Evolutionary conservation across 1,140 invertebrate species (phyloP).

Genomic region (Octopus bimaculoides): DNA sequence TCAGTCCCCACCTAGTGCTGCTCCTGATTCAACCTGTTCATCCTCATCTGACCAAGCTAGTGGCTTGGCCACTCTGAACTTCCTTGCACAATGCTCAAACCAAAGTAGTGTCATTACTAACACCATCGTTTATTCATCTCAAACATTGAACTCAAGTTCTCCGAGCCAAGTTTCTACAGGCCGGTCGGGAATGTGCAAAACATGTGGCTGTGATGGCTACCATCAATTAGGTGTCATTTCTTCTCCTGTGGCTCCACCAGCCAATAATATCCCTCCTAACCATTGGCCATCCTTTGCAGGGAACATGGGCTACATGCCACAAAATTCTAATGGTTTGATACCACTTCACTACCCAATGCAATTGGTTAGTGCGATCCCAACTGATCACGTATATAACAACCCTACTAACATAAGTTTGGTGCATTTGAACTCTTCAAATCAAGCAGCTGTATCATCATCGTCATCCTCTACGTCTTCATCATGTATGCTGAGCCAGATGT

Average conservation of each 20-base stretch:
- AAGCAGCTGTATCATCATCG: background rate
- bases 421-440: constrained; percentile 1
- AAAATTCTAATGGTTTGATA: constrained; percentile 19
- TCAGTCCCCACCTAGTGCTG: background rate
- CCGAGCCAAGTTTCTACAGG: constrained; percentile 6
- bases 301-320: background rate
- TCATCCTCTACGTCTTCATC: background rate
- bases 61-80: background rate
- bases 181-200: constrained; percentile 7
- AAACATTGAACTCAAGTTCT: constrained; percentile 20
- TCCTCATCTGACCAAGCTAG: background rate
- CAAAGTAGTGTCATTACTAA: constrained; percentile 11
- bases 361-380: too few relatives aligned
- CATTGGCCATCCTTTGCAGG: background rate
- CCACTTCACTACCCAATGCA: background rate
- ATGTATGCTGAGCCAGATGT: background rate
- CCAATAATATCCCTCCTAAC: background rate
- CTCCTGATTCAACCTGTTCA: background rate
- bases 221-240: constrained; percentile 6
- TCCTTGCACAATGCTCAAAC: constrained; percentile 18
- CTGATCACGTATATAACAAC: constrained; percentile 8
- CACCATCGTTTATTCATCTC: constrained; percentile 16
- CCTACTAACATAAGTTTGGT: constrained; percentile 5
- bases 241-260: background rate
- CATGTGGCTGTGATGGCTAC: constrained; percentile 16